Evolutionary conservation across 2,797 vertebrate genomes (phyloP).

Genomic region (Mus caroli): DNA sequence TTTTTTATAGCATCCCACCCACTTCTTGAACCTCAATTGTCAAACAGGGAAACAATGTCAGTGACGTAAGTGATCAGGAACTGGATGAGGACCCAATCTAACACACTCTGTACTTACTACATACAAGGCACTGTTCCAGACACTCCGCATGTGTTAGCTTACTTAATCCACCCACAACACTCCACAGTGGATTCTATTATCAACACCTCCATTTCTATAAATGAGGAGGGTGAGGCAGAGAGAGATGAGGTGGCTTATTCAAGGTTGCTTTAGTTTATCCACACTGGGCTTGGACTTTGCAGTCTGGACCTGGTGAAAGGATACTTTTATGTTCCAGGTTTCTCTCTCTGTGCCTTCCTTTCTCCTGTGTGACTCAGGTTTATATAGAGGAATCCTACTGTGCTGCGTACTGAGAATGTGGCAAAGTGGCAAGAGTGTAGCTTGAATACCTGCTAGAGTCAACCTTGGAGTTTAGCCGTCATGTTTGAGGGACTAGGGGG

Average conservation of each 20-base stretch:
- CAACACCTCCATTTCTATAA: neutral
- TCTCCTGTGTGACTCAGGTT: neutral
- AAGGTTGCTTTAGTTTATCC: neutral
- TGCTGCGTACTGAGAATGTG: neutral
- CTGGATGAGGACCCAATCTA: neutral
- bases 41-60: slow-evolving; percentile 23
- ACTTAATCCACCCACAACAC: neutral
- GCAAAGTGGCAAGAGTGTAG: too few relatives aligned
- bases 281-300: neutral
- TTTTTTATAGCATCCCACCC: neutral
- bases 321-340: neutral
- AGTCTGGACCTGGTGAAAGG: neutral
- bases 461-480: neutral
- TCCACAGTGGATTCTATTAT: neutral
- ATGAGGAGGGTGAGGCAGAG: neutral
- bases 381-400: neutral
- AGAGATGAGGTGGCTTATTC: neutral
- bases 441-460: neutral
- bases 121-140: neutral
- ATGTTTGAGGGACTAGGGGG: neutral
- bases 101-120: neutral
- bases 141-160: neutral
- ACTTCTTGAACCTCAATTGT: neutral
- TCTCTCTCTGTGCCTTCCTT: neutral
- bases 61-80: neutral